Evolutionary conservation across 2,797 vertebrate genomes (phyloP).

Genomic region (Notolepis coatsorum): DNA sequence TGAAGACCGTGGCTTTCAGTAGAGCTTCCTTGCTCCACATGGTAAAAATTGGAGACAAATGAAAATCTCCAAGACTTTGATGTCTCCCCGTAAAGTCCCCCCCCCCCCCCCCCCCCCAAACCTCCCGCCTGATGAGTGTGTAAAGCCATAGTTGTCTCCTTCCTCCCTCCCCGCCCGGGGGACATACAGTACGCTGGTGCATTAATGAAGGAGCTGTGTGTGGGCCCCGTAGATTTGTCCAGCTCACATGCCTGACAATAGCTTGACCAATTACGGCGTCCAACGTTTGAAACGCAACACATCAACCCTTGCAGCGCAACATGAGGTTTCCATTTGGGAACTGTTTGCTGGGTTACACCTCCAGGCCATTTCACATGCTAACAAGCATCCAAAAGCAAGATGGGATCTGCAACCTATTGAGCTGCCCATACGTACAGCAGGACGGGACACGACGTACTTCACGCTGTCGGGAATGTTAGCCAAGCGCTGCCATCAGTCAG

Average conservation of each 20-base stretch:
- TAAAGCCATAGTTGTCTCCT: slow-evolving; percentile 55
- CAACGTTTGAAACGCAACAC: slow-evolving; percentile 55
- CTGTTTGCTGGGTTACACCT: slow-evolving; percentile 48
- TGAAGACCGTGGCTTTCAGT: no score
- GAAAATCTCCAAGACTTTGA: slow-evolving; percentile 37
- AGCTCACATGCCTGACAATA: slow-evolving; percentile 42
- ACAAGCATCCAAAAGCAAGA: slow-evolving; percentile 64
- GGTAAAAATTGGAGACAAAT: slow-evolving; percentile 12
- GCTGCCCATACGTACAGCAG: slow-evolving; percentile 24
- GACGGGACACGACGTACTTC: slow-evolving; percentile 10
- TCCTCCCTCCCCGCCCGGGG: slow-evolving; percentile 33
- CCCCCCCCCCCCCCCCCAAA: slow-evolving; percentile 29
- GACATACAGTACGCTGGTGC: slow-evolving; percentile 37
- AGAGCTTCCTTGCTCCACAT: slow-evolving; percentile 5
- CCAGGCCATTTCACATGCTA: slow-evolving; percentile 56
- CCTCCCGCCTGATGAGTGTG: slow-evolving; percentile 54
- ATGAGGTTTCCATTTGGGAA: slow-evolving; percentile 64
- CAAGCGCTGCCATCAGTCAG: slow-evolving; percentile 7
- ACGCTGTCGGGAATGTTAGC: neutral
- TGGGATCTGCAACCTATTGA: slow-evolving; percentile 51
- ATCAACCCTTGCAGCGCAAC: slow-evolving; percentile 46
- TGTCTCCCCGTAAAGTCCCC: slow-evolving; percentile 30
- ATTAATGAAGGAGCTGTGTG: slow-evolving; percentile 51
- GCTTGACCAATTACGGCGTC: slow-evolving; percentile 48
- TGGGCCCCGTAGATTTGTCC: slow-evolving; percentile 37